Evolutionary conservation across 2,797 vertebrate genomes (phyloP).

Genomic region (Xiphorhynchus erythropygius): DNA sequence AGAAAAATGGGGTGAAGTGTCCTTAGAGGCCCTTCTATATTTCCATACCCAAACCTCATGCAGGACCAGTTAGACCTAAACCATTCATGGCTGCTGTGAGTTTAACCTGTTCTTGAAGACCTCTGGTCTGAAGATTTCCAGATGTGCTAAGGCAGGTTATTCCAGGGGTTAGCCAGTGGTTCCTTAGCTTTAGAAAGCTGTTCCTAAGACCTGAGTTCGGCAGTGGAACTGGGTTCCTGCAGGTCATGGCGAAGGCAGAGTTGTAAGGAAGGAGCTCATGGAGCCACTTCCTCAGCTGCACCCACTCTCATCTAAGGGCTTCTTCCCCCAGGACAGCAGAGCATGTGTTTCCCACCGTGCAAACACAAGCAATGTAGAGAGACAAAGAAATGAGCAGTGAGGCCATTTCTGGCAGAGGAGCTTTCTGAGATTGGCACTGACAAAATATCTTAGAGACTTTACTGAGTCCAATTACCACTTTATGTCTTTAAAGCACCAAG

Average conservation of each 20-base stretch:
- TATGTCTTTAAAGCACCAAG: conserved; percentile 26
- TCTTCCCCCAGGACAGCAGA: background rate
- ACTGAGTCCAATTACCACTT: conserved; percentile 55
- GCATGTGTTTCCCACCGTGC: background rate
- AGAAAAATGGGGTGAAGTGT: background rate
- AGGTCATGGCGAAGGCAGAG: background rate
- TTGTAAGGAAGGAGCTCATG: background rate
- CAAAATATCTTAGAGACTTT: conserved; percentile 44
- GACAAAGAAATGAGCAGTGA: conserved; percentile 31
- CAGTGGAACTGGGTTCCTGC: background rate
- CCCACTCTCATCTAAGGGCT: background rate
- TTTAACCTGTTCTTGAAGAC: background rate
- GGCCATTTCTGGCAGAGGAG: conserved; percentile 18
- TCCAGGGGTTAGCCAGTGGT: background rate
- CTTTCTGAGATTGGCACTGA: conserved; percentile 18
- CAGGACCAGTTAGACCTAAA: background rate
- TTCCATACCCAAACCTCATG: background rate
- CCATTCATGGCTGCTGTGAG: background rate
- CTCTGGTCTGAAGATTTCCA: background rate
- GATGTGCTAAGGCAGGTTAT: background rate
- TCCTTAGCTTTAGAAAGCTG: background rate
- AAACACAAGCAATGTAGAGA: background rate
- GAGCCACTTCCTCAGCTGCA: background rate
- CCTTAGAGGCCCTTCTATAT: background rate
- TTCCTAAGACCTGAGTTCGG: background rate